These are phyloP conservation scores for Drosophila nr. medialis DNA, from an alignment of 2,888 invertebrate species.

Conservation along the genomic window DNA sequence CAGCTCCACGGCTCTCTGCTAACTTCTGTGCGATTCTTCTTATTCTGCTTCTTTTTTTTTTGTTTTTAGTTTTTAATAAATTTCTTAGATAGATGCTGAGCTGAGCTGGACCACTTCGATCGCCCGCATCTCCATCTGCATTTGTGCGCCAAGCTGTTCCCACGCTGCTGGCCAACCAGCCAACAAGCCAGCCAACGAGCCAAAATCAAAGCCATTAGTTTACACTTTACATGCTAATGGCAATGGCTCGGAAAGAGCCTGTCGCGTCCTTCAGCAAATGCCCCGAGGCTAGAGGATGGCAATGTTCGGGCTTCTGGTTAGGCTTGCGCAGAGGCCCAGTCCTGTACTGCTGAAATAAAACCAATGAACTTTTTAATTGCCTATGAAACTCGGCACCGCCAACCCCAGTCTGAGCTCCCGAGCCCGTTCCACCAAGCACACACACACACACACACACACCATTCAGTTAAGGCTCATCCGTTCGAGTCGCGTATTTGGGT, in stretches of 20 bases:
- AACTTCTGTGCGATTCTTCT: conserved; percentile 40
- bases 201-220: conserved; percentile 81
- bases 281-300: conserved; percentile 41
- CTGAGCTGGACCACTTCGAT: conserved; percentile 26
- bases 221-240: conserved; percentile 83
- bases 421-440: not conserved
- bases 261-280: conserved; percentile 42
- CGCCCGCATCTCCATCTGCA: conserved; percentile 14
- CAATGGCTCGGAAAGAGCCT: conserved; percentile 38
- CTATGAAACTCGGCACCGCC: conserved; percentile 64
- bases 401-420: conserved; percentile 21
- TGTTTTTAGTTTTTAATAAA: conserved; percentile 61
- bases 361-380: conserved; percentile 79
- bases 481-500: conserved; percentile 65
- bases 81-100: conserved; percentile 49
- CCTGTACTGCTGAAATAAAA: conserved; percentile 63
- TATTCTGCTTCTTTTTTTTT: conserved; percentile 28
- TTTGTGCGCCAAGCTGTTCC: conserved; percentile 57
- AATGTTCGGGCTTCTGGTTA: conserved; percentile 54
- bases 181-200: conserved; percentile 19
- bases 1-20: conserved; percentile 6
- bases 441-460: not conserved
- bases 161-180: conserved; percentile 67
- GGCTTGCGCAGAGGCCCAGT: not conserved
- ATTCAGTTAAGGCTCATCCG: conserved; percentile 39